Evolutionary conservation across 2,888 invertebrate species (phyloP).

Genomic region (Ophion costatus): DNA sequence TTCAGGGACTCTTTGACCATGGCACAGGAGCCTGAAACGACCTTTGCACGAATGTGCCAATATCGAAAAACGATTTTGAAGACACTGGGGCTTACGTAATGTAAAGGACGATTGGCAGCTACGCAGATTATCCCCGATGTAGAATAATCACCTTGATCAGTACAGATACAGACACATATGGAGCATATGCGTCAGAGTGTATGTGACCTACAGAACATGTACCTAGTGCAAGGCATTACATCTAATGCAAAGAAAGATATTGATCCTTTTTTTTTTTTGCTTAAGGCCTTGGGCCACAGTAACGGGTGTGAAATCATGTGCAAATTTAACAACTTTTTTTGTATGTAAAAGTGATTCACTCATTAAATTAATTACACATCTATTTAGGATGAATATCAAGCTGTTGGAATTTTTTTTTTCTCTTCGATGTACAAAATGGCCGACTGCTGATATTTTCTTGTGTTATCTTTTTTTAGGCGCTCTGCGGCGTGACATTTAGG

Average conservation of each 20-base stretch:
- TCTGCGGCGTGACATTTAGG: too few relatives aligned
- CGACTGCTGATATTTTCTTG: too few relatives aligned
- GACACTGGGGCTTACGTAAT: neutral
- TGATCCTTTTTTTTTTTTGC: neutral
- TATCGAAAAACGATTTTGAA: neutral
- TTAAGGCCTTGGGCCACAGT: too few relatives aligned
- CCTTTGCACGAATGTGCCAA: neutral
- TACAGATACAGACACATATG: neutral
- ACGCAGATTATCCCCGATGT: neutral
- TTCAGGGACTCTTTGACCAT: neutral
- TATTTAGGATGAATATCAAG: too few relatives aligned
- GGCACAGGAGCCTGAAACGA: neutral
- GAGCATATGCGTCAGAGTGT: conserved; percentile 7
- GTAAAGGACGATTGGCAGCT: neutral
- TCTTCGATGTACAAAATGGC: too few relatives aligned
- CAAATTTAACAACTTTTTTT: too few relatives aligned
- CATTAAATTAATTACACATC: too few relatives aligned
- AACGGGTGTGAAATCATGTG: too few relatives aligned
- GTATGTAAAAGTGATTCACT: too few relatives aligned
- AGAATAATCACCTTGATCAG: neutral
- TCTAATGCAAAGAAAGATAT: too few relatives aligned
- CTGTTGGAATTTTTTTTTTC: too few relatives aligned
- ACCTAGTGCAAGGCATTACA: conserved; percentile 16
- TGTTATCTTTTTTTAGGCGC: too few relatives aligned
- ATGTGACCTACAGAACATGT: neutral